Conservation (phyloP, 2,113 vertebrate species). For the Ciconia maguari region DNA sequence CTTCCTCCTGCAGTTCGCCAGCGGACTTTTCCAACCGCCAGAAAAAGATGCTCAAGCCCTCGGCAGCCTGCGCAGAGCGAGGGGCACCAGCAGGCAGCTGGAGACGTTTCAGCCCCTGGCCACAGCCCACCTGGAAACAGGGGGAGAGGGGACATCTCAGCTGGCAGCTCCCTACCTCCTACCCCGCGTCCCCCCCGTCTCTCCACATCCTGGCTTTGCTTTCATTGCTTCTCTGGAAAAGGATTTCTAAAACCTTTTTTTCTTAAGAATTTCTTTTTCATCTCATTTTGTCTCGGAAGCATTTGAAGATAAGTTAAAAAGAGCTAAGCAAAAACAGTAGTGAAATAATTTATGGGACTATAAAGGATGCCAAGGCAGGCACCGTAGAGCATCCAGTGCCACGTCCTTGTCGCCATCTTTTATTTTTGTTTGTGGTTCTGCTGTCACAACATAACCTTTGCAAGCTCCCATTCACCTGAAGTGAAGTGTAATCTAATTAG, state of each 20-base stretch:
- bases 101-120: neutral
- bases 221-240: neutral
- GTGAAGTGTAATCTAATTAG: conserved; percentile 27
- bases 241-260: neutral
- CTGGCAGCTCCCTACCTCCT: neutral
- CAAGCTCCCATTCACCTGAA: neutral
- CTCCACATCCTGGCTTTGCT: neutral
- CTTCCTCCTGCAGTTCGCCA: neutral
- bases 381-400: neutral
- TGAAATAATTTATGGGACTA: neutral
- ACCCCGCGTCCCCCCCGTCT: fast-evolving
- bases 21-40: neutral
- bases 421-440: neutral
- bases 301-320: neutral
- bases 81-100: neutral
- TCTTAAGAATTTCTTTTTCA: neutral
- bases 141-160: neutral
- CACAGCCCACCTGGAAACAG: neutral
- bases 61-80: fast-evolving
- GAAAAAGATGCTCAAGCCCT: neutral
- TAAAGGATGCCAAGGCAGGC: neutral
- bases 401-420: fast-evolving
- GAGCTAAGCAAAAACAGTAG: neutral
- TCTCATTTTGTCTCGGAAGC: neutral
- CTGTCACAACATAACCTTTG: neutral